phyloP scores from a whole-genome alignment of 2,888 invertebrate genomes.

The Polydrusus cervinus region DNA sequence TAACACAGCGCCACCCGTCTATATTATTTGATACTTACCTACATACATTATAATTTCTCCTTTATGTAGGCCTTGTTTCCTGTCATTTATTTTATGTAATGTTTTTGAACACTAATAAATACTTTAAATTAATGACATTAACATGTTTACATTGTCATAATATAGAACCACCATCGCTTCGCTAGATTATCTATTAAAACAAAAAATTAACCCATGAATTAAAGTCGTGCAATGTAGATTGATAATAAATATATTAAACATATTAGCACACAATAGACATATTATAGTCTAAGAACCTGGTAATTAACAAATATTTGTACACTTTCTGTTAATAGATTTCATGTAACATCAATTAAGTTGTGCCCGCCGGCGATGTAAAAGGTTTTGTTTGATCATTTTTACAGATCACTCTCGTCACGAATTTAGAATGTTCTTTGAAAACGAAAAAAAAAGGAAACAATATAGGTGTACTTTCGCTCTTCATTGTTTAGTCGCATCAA shows the following conservation, averaged over 20 bases:
- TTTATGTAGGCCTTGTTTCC: background rate
- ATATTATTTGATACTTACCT: too few relatives aligned
- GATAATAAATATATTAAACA: conserved; percentile 13
- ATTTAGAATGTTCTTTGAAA: conserved; percentile 29
- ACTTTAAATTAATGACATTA: conserved; percentile 1
- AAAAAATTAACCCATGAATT: conserved; percentile 5
- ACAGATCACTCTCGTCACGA: conserved; percentile 28
- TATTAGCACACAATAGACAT: conserved; percentile 28
- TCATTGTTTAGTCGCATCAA: conserved; percentile 7
- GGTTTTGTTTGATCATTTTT: conserved; percentile 40
- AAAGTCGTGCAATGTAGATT: background rate
- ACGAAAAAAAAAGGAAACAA: conserved; percentile 11
- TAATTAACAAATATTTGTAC: conserved; percentile 46
- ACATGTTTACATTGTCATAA: conserved; percentile 3
- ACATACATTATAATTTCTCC: background rate
- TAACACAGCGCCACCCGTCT: too few relatives aligned
- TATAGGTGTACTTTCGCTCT: conserved; percentile 23
- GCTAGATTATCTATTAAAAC: background rate
- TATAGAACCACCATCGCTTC: background rate
- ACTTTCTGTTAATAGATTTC: conserved; percentile 49
- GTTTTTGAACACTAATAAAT: background rate
- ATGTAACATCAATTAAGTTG: conserved; percentile 38
- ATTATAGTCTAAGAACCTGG: conserved; percentile 25
- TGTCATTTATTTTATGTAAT: background rate
- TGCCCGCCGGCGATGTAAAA: conserved; percentile 39